Percentiles rank a stretch among this genome's conserved stretches.
Evolutionary conservation across 2,113 vertebrate genomes (phyloP).

Genomic region (Hymenochirus boettgeri): DNA sequence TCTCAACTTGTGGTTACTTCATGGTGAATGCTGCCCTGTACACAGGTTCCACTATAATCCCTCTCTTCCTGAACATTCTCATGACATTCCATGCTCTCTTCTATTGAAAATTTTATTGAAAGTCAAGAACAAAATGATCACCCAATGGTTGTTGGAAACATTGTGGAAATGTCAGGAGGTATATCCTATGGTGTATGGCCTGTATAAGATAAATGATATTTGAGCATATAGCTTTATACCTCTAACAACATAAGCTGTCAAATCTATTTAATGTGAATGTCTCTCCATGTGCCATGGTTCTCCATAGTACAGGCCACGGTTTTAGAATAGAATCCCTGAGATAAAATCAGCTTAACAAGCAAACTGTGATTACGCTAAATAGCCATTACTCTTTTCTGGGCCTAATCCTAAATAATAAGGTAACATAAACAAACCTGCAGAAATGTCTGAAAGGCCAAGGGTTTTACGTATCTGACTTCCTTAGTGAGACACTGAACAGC

Average conservation of each 20-base stretch:
- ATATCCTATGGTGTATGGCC: too few relatives aligned
- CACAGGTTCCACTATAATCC: too few relatives aligned
- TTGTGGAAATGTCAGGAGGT: too few relatives aligned
- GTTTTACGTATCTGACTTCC: slow-evolving; percentile 36
- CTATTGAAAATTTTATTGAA: too few relatives aligned
- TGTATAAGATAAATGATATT: too few relatives aligned
- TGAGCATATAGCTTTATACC: background rate
- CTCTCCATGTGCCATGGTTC: slow-evolving; percentile 13
- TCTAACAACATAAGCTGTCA: background rate
- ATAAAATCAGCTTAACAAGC: slow-evolving; percentile 22
- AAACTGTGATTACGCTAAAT: slow-evolving; percentile 25
- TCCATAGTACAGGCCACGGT: background rate
- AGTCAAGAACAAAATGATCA: too few relatives aligned
- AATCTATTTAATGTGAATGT: background rate
- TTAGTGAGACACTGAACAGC: slow-evolving; percentile 21
- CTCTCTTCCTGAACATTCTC: too few relatives aligned
- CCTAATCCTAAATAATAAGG: slow-evolving; percentile 29
- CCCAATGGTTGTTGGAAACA: too few relatives aligned
- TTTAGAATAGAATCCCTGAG: slow-evolving; percentile 19
- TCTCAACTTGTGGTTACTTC: too few relatives aligned
- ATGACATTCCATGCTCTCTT: too few relatives aligned
- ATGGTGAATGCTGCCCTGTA: too few relatives aligned
- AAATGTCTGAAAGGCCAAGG: slow-evolving; percentile 19
- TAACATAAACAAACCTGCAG: slow-evolving; percentile 32
- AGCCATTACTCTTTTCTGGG: slow-evolving; percentile 34